These are phyloP conservation scores for Mallotus villosus DNA, from an alignment of 2,797 vertebrate genomes.

Conservation along the genomic window DNA sequence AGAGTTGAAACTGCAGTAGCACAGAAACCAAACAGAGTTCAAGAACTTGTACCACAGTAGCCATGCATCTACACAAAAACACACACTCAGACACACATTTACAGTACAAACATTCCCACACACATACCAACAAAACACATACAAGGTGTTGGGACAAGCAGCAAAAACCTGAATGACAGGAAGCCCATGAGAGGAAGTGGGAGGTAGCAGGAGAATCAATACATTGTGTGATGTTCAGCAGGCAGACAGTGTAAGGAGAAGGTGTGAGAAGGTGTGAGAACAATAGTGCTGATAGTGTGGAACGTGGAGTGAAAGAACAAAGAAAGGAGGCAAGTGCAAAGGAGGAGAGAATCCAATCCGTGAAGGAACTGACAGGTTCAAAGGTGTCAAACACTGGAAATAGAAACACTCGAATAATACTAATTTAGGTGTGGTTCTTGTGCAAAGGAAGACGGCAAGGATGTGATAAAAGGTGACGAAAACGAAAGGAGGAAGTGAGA, in stretches of 20 bases:
- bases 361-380: too few species aligned
- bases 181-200: background rate
- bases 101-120: too few species aligned
- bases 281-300: background rate
- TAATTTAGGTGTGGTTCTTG: too few species aligned
- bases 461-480: slow-evolving; percentile 11
- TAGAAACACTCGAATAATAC: too few species aligned
- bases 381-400: too few species aligned
- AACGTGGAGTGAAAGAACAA: background rate
- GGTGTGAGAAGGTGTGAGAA: too few species aligned
- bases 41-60: background rate
- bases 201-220: background rate
- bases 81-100: too few species aligned
- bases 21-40: background rate
- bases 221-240: background rate
- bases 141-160: background rate
- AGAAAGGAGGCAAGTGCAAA: background rate
- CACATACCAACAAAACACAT: too few species aligned
- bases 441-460: background rate
- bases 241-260: background rate
- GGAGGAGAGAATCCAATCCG: too few species aligned
- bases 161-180: background rate
- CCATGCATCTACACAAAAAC: background rate
- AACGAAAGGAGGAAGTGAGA: slow-evolving; percentile 6
- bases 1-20: background rate